Evolutionary conservation across 1,140 invertebrate genomes (phyloP).

Genomic region (Drosophila auraria): DNA sequence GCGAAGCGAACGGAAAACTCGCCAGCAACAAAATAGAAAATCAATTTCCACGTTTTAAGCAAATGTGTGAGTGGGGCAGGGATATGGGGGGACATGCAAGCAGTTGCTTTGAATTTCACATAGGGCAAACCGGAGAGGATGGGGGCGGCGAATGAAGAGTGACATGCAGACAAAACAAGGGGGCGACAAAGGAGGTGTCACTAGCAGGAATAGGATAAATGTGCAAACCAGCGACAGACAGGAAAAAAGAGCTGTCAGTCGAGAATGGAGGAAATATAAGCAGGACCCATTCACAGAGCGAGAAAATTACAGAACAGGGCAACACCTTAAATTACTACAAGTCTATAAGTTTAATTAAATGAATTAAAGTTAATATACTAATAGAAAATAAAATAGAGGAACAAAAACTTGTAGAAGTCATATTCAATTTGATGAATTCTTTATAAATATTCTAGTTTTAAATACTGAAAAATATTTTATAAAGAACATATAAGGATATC

Average conservation of each 20-base stretch:
- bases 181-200: slow-evolving; percentile 80
- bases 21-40: slow-evolving; percentile 78
- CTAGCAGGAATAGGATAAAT: slow-evolving; percentile 82
- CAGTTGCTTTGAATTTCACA: slow-evolving; percentile 79
- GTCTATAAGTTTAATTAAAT: neutral
- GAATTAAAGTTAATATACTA: neutral
- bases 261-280: slow-evolving; percentile 7
- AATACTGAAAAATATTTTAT: too few species aligned
- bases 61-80: slow-evolving; percentile 28
- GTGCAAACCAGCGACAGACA: slow-evolving; percentile 76
- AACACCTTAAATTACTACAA: neutral
- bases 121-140: slow-evolving; percentile 28
- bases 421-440: neutral
- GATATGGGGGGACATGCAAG: slow-evolving; percentile 51
- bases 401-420: too few species aligned
- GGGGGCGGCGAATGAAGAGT: slow-evolving; percentile 71
- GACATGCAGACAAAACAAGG: slow-evolving; percentile 75
- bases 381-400: neutral
- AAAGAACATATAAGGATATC: too few species aligned
- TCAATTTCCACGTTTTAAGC: slow-evolving; percentile 79
- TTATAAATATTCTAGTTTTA: too few species aligned
- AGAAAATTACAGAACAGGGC: neutral
- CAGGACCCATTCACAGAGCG: slow-evolving; percentile 1
- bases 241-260: slow-evolving; percentile 76
- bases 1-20: slow-evolving; percentile 34